These are phyloP conservation scores for Harpagifer antarcticus DNA, from an alignment of 2,797 vertebrate species.

Conservation along the genomic window DNA sequence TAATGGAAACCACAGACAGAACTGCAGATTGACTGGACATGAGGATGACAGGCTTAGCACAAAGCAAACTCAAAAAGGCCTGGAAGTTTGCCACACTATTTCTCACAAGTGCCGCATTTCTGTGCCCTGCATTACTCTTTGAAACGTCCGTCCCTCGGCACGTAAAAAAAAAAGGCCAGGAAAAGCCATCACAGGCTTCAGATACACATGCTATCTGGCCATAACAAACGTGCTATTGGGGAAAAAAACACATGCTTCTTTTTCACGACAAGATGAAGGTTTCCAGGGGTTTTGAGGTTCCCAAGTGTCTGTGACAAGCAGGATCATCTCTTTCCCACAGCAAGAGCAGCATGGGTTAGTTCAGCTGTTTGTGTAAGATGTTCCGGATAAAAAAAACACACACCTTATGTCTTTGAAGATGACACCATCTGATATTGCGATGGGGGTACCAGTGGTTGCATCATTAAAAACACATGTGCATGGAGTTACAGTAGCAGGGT, in stretches of 20 bases:
- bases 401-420: conserved; percentile 80
- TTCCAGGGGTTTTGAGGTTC: conserved; percentile 29
- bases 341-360: conserved; percentile 72
- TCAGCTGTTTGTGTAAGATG: conserved; percentile 80
- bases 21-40: conserved; percentile 74
- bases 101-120: conserved; percentile 58
- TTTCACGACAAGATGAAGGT: conserved; percentile 50
- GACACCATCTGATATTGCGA: conserved; percentile 77
- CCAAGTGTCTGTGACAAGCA: conserved; percentile 44
- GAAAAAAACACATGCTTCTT: conserved; percentile 58
- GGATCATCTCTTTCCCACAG: conserved; percentile 75
- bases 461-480: conserved; percentile 82
- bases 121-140: conserved; percentile 64
- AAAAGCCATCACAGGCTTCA: conserved; percentile 69
- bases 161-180: conserved; percentile 47
- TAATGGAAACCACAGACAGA: conserved; percentile 78
- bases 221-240: conserved; percentile 67
- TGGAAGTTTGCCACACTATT: conserved; percentile 68
- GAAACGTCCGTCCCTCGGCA: conserved; percentile 52
- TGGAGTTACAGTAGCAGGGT: conserved; percentile 68
- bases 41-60: conserved; percentile 74
- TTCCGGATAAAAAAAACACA: conserved; percentile 68
- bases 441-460: conserved; percentile 51
- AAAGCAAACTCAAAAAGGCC: conserved; percentile 65
- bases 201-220: conserved; percentile 54